phyloP scores from a whole-genome alignment of 1,140 invertebrate genomes.

The Drosophila parabipectinata region DNA sequence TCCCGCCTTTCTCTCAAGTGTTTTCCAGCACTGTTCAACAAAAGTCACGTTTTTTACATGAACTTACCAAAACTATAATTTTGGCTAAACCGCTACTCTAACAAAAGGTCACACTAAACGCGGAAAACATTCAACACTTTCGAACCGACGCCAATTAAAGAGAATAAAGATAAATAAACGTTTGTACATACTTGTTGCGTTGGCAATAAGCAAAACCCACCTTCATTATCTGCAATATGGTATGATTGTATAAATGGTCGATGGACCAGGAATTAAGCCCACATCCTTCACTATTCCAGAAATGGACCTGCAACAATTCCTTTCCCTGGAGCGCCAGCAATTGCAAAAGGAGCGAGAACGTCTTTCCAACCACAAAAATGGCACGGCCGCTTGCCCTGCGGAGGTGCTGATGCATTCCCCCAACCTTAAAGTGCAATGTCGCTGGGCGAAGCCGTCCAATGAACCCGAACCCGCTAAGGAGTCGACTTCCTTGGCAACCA shows the following conservation, averaged over 20 bases:
- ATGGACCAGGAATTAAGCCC: not conserved
- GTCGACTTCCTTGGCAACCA: conserved; percentile 64
- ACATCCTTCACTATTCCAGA: not conserved
- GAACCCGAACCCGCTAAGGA: conserved; percentile 42
- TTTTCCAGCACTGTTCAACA: not conserved
- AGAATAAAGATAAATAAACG: not conserved
- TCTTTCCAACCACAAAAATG: conserved; percentile 20
- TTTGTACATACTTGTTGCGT: not conserved
- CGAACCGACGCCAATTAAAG: conserved; percentile 6
- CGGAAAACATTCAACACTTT: conserved; percentile 44
- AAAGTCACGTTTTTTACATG: not conserved
- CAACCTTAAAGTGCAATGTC: conserved; percentile 57
- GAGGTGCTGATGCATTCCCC: conserved; percentile 38
- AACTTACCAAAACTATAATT: not conserved
- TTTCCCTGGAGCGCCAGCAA: conserved; percentile 60
- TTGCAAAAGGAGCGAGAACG: conserved; percentile 58
- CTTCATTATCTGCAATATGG: conserved; percentile 1
- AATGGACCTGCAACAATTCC: conserved; percentile 68
- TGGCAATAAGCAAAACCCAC: not conserved
- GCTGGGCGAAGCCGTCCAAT: conserved; percentile 63
- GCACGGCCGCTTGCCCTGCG: conserved; percentile 45
- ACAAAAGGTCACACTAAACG: conserved; percentile 25
- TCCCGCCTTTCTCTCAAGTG: not conserved
- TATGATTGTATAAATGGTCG: not conserved
- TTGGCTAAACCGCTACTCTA: not conserved